Conservation (phyloP, 2,113 vertebrate species). For the Pelecanus crispus region DNA sequence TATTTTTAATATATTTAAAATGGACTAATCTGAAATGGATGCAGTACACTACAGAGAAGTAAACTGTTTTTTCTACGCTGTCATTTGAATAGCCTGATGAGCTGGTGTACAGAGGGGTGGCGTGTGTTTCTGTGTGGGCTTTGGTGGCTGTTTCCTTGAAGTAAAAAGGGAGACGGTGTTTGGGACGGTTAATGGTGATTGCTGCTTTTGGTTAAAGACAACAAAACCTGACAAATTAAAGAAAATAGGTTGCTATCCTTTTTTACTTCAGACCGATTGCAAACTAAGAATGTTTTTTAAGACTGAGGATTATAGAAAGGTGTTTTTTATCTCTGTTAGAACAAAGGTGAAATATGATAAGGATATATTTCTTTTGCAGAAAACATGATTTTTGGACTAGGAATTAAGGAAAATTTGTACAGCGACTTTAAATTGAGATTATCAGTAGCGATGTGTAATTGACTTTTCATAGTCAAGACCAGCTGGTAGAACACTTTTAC, state of each 20-base stretch:
- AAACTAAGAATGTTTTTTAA: not conserved
- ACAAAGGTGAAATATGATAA: slow-evolving; percentile 7
- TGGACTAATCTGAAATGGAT: slow-evolving; percentile 43
- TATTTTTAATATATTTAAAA: slow-evolving; percentile 59
- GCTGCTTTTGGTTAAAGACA: not conserved
- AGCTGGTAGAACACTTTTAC: slow-evolving; percentile 74
- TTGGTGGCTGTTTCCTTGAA: not conserved
- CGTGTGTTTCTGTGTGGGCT: not conserved
- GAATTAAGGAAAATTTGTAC: not conserved
- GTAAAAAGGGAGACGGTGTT: not conserved
- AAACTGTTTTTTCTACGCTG: slow-evolving; percentile 10
- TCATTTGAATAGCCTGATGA: not conserved
- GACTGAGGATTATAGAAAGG: not conserved
- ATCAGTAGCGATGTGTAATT: slow-evolving; percentile 45
- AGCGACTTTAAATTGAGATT: slow-evolving; percentile 20
- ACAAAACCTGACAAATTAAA: not conserved
- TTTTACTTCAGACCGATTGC: not conserved
- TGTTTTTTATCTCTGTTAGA: not conserved
- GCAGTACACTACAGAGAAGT: not conserved
- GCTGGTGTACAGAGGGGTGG: not conserved
- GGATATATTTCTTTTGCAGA: slow-evolving; percentile 6
- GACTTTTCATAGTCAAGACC: slow-evolving; percentile 47
- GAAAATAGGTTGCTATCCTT: not conserved
- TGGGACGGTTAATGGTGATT: not conserved
- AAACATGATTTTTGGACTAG: not conserved